Conservation (phyloP, 1,140 invertebrate species). For the Caenorhabditis tropicalis region DNA sequence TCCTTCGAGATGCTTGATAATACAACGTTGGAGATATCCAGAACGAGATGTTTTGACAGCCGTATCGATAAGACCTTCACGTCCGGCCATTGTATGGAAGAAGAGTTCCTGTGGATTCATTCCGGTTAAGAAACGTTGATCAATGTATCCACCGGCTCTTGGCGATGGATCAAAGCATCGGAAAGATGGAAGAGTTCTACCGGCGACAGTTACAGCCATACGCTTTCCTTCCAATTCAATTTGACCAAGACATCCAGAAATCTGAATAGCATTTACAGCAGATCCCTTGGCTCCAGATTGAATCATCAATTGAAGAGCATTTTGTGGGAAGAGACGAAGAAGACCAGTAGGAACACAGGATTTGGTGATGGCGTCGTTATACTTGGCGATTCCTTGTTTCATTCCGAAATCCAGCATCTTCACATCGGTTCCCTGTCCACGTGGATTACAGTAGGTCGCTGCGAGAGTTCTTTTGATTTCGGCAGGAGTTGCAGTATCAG, state of each 20-base stretch:
- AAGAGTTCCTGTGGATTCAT: conserved; percentile 97
- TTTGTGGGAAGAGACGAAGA: conserved; percentile 85
- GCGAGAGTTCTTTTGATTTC: conserved; percentile 75
- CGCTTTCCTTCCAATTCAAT: conserved; percentile 97
- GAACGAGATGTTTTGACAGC: conserved; percentile 89
- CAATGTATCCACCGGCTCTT: conserved; percentile 92
- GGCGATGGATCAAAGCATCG: conserved; percentile 83
- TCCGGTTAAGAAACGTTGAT: conserved; percentile 93
- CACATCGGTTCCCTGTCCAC: conserved; percentile 80
- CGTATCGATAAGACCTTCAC: conserved; percentile 84
- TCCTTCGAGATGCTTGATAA: conserved; percentile 97
- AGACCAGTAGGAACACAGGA: conserved; percentile 83
- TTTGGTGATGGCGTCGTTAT: conserved; percentile 89
- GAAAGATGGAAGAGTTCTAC: conserved; percentile 84
- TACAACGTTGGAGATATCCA: conserved; percentile 95
- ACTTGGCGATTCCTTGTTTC: conserved; percentile 82
- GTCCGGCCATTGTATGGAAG: conserved; percentile 99
- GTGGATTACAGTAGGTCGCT: conserved; percentile 75
- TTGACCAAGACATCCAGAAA: conserved; percentile 93
- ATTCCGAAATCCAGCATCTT: conserved; percentile 84
- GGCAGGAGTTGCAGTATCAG: conserved; percentile 75
- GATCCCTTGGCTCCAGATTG: conserved; percentile 97
- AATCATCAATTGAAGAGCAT: conserved; percentile 97
- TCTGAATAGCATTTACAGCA: conserved; percentile 76
- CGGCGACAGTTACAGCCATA: conserved; percentile 91